phyloP scores from a whole-genome alignment of 2,113 vertebrate species.

The Cochlearius cochlearius region DNA sequence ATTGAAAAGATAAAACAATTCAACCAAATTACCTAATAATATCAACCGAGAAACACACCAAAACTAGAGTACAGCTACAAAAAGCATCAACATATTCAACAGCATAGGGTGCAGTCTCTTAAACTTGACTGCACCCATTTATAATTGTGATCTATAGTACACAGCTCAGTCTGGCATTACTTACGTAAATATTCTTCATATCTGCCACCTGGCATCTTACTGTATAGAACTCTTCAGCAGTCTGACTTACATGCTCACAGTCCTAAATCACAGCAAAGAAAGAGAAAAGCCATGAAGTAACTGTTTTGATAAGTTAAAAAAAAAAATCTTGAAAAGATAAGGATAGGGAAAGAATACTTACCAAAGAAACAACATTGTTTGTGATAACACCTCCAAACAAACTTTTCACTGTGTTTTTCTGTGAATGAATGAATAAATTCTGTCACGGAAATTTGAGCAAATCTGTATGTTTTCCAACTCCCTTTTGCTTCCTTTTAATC shows the following conservation, averaged over 20 bases:
- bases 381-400: slow-evolving; percentile 98
- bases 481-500: neutral
- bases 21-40: neutral
- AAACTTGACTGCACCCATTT: too few relatives aligned
- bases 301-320: neutral
- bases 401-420: slow-evolving; percentile 99
- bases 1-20: neutral
- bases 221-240: slow-evolving; percentile 98
- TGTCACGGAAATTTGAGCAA: slow-evolving; percentile 47
- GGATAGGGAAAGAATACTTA: slow-evolving; percentile 66
- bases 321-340: neutral
- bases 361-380: slow-evolving; percentile 98
- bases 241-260: slow-evolving; percentile 98
- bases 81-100: neutral
- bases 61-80: neutral
- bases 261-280: slow-evolving; percentile 75
- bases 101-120: neutral
- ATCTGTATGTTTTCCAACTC: neutral
- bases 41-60: neutral
- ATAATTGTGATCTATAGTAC: neutral
- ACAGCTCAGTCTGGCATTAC: slow-evolving; percentile 40
- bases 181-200: slow-evolving; percentile 99
- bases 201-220: slow-evolving; percentile 98
- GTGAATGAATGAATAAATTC: slow-evolving; percentile 49
- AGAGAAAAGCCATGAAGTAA: neutral